Evolutionary conservation across 1,140 invertebrate species (phyloP), one percentile per base, ranked within the genome.

Genomic region (Pollicipes pollicipes): DNA sequence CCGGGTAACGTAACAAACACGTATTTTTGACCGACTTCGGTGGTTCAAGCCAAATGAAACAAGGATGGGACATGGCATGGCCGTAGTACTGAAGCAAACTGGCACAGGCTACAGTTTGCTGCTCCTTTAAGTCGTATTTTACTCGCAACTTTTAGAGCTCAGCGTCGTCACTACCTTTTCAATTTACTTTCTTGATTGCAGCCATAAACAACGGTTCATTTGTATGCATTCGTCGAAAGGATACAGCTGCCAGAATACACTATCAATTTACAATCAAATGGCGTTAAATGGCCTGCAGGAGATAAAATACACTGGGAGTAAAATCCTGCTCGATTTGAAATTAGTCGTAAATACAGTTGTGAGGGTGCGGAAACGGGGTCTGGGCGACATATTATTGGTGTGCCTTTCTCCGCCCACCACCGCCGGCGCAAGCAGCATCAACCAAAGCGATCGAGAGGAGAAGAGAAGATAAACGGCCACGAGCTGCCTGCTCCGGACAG

Each of bases 221-320:
- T 58, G 45, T 58, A 58, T 58, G 45, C 45, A 58, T 58, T 58
- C 45, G 45, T 58, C 45, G 45, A 58, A 58, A 58, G 45, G 45
- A 58, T 58, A 58, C 45, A 58, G 45, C 45, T 58, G 45, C 6
- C 45, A 24, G 45, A 21, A 3, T 17, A 24, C 45, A 21, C 45
- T 58, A 58, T 58, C 45, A 58, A 58, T 58, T 58, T 58, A 58
- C 45, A 58, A 58, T 58, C 45, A 58, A 58, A 58, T 58, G 24
- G 45, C 45, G 45, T 58, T 58, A 58, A 58, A 58, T 58, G 45
- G 45, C 45, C 24, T 58, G 45, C 45, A 58, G 45, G 45, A 58
- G 45, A 58, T 58, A 58, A 58, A 58, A 58, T 58, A 58, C 45
- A 58, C 13, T 24, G 45, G 21, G 45, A 58, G 21, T 21, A 21